Evolutionary conservation across 2,888 invertebrate genomes (phyloP), one percentile per base, ranked within the genome.

Genomic region (Hirtodrosophila confusa): DNA sequence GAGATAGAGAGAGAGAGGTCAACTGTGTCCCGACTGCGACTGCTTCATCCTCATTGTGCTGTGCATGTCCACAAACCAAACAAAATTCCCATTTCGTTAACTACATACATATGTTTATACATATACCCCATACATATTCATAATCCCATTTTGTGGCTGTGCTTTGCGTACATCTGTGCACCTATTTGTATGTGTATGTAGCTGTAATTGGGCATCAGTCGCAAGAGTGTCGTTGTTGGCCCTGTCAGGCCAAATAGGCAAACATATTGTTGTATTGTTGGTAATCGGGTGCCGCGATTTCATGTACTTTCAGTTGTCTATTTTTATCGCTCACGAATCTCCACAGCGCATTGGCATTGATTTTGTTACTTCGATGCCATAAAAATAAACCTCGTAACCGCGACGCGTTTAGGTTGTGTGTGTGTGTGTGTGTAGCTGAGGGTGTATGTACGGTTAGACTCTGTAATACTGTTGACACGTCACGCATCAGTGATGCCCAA

Each of bases 171-270:
- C 57, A 63, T 45, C 50, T 56, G 45, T 64, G 54, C 58, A 33
- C 44, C 47, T 51, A 39, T 24, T n/a, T 66, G 44, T 57, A 39
- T 58, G 55, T 39, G 45, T 45, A 37, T 58, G 29, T 60, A 60
- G 61, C 66, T 74, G 71, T 74, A 82, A 82, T 78, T 79, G 83
- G 76, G 66, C 69, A 73, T 43, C 72, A 57, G 67, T 68, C 72
- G 29, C 72, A 57, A 60, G 56, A 40, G 56, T 41, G 47, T 60
- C 50, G 50, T 48, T 49, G 47, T 69, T 29, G 49, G 45, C 58
- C 43, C n/a, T n/a, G n/a, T n/a, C n/a, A n/a, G n/a, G 31, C 47
- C 50, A 68, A 82, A 58, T 65, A 58, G 72, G 62, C 79, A 80
- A 80, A 69, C 86, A 80, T 78, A 80, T 75, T 86, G 82, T 71